Evolutionary conservation across 2,888 invertebrate genomes (phyloP).

Genomic region (Arrhopalites spinosus): DNA sequence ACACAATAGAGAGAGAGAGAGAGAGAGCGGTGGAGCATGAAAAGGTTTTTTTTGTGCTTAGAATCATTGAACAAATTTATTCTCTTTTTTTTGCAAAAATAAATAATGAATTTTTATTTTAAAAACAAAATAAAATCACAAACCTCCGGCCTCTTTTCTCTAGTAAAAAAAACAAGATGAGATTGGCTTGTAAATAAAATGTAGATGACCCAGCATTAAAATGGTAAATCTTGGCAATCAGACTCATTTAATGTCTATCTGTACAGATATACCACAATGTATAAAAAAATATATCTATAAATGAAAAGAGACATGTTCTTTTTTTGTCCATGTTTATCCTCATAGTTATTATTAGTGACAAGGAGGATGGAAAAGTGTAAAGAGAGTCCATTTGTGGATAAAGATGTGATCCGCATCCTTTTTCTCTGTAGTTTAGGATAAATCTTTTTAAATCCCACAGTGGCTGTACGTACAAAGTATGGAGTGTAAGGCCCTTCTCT

Average conservation of each 20-base stretch:
- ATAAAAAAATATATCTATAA: too few relatives aligned
- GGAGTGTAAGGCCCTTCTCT: neutral
- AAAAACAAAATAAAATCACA: conserved; percentile 9
- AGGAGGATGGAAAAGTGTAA: too few relatives aligned
- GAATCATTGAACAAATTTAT: too few relatives aligned
- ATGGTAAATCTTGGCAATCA: conserved; percentile 4
- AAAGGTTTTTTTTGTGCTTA: too few relatives aligned
- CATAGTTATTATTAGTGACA: too few relatives aligned
- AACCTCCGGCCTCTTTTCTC: too few relatives aligned
- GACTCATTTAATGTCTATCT: too few relatives aligned
- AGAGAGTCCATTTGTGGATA: neutral
- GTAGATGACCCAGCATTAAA: conserved; percentile 5
- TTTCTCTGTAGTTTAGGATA: neutral
- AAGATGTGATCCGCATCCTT: neutral
- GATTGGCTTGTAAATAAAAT: conserved; percentile 13
- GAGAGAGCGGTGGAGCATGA: too few relatives aligned
- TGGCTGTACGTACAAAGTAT: neutral
- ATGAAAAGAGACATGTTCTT: too few relatives aligned
- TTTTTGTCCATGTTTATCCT: too few relatives aligned
- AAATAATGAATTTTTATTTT: neutral
- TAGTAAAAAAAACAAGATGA: neutral
- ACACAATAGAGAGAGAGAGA: too few relatives aligned
- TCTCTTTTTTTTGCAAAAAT: neutral
- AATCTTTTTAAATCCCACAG: conserved; percentile 1
- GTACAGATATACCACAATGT: too few relatives aligned